Conservation (phyloP, 2,888 invertebrate species). For the Sympetrum striolatum region DNA sequence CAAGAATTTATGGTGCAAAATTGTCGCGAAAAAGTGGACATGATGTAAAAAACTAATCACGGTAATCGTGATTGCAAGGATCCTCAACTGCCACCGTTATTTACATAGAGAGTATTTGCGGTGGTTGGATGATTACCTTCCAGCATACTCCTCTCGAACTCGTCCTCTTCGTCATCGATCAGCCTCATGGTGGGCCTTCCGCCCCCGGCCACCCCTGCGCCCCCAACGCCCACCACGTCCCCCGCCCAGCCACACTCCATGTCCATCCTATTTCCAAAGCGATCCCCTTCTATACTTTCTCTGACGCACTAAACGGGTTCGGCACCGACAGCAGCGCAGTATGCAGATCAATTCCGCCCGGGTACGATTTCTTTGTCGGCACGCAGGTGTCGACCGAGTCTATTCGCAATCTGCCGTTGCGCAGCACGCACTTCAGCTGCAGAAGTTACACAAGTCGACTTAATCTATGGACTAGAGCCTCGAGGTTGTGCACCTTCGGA, state of each 20-base stretch:
- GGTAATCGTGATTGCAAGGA: too few species aligned
- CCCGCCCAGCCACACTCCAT: conserved; percentile 39
- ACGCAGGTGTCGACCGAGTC: neutral
- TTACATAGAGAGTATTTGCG: neutral
- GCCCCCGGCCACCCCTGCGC: conserved; percentile 1
- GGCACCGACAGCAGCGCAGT: neutral
- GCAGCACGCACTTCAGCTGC: neutral
- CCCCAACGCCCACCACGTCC: neutral
- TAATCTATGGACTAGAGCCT: neutral
- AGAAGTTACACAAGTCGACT: neutral
- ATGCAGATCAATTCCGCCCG: neutral
- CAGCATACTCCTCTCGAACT: conserved; percentile 59
- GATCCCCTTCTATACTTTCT: neutral
- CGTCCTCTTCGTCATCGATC: conserved; percentile 57
- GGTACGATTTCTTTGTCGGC: neutral
- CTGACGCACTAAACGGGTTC: neutral
- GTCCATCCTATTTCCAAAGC: neutral
- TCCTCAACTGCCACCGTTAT: too few species aligned
- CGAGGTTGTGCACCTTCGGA: neutral
- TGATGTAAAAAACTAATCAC: too few species aligned
- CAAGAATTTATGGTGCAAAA: too few species aligned
- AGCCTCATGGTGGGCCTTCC: conserved; percentile 46
- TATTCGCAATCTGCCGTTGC: neutral
- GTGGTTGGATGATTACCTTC: conserved; percentile 56
- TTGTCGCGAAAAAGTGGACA: too few species aligned